Base-by-base conservation (phyloP, 2,797 vertebrate genomes). In the Acridotheres tristis region DNA sequence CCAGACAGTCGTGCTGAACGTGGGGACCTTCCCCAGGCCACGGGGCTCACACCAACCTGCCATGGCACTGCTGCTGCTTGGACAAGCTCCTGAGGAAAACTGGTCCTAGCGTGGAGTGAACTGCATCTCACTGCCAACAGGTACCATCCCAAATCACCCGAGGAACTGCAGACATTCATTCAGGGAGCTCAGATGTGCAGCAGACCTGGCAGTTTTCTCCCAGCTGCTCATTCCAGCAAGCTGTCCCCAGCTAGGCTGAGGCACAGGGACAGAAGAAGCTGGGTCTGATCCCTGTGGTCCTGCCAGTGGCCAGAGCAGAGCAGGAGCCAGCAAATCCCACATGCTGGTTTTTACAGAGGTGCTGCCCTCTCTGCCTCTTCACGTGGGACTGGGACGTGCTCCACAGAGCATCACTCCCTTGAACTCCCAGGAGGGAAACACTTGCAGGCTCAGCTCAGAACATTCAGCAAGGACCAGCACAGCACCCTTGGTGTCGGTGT, bases 81-180 rank as follows among this genome's bases (percentile, higher is more conserved):
- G n/a, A 40, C 59, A 29, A 57, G n/a, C 1, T 61, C n/a, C 55
- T 8, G 1, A 51, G 58, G 58, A 30, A 55, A 40, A 36, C 26
- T 3, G 3, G 17, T 25, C 32, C 5, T 1, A 71, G 43, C 21
- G 18, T 0, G 0, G 26, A 58, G 50, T 12, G 20, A 84, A 78
- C 51, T 0, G 2, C 30, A 15, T 54, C 38, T 72, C 47, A 4
- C 38, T 42, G 47, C 40, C 48, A 15, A 3, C 8, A 2, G 3
- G 5, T 13, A 21, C n/a, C 55, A 11, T 2, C 11, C 30, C 15
- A 48, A 63, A 42, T 48, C 19, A 54, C 55, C 61, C 8, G 12
- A 20, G 0, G 5, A 76, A 15, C 15, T 3, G 10, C 34, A 62
- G 54, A 53, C 30, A 16, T 45, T 65, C 1, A 0, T 29, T 63